Percentiles rank a stretch among this genome's conserved stretches.
Conservation (phyloP, 2,888 invertebrate species). For the Cosmia trapezina region DNA sequence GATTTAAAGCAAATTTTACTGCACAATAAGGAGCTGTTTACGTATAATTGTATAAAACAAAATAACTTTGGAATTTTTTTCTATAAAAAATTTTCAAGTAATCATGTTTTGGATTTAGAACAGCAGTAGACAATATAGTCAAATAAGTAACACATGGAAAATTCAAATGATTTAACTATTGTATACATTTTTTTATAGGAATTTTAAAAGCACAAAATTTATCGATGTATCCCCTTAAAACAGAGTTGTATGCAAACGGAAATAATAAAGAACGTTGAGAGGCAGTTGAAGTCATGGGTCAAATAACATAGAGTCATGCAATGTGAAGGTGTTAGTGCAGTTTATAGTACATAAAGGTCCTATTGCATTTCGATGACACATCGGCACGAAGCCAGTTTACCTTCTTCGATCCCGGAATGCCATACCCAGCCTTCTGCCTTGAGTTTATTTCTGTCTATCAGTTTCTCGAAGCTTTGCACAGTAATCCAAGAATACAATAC, state of each 20-base stretch:
- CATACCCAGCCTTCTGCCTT: conserved; percentile 62
- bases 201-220: no score
- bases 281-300: conserved; percentile 55
- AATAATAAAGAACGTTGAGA: conserved; percentile 40
- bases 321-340: conserved; percentile 60
- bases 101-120: no score
- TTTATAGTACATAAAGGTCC: conserved; percentile 46
- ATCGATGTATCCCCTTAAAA: background rate
- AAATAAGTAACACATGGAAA: no score
- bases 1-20: no score
- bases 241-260: conserved; percentile 39
- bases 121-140: no score
- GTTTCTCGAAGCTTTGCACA: conserved; percentile 52
- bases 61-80: no score
- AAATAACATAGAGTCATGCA: conserved; percentile 47
- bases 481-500: conserved; percentile 44
- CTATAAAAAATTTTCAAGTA: no score
- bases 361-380: conserved; percentile 68
- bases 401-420: conserved; percentile 73
- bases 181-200: no score
- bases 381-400: conserved; percentile 69
- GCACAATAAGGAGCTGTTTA: no score
- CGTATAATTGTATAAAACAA: no score
- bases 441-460: conserved; percentile 69
- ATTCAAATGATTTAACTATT: no score